phyloP scores from a whole-genome alignment of 2,797 vertebrate species.

The Aselliscus stoliczkanus region DNA sequence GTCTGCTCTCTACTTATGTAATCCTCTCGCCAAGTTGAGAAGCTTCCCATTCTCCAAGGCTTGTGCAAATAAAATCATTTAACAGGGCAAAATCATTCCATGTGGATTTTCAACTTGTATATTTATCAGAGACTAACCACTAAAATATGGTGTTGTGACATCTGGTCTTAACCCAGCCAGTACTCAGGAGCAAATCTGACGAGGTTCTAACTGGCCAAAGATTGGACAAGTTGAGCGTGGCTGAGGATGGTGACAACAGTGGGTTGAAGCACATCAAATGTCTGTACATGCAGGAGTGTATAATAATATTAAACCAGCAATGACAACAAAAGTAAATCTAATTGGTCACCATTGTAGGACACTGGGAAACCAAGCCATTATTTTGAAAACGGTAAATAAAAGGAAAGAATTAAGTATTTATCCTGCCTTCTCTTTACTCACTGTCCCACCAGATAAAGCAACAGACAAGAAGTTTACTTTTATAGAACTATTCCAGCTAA shows the following conservation, averaged over 20 bases:
- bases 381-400: neutral
- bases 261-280: neutral
- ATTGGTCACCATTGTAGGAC: neutral
- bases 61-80: neutral
- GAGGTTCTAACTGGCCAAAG: neutral
- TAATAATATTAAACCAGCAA: neutral
- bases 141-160: neutral
- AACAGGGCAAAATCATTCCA: neutral
- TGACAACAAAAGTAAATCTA: neutral
- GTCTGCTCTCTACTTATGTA: neutral
- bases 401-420: neutral
- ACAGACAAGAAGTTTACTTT: neutral
- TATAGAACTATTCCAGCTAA: neutral
- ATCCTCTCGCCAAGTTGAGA: neutral
- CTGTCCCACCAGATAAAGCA: neutral
- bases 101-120: neutral
- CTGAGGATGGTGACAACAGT: neutral
- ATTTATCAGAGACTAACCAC: neutral
- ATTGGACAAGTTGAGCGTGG: no score
- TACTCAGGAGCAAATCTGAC: neutral
- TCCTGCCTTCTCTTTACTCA: neutral
- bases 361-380: neutral
- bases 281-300: neutral
- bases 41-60: neutral
- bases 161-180: neutral